Base-by-base conservation (phyloP, 2,797 vertebrate genomes). In the Lepidocolaptes lacrymiger region DNA sequence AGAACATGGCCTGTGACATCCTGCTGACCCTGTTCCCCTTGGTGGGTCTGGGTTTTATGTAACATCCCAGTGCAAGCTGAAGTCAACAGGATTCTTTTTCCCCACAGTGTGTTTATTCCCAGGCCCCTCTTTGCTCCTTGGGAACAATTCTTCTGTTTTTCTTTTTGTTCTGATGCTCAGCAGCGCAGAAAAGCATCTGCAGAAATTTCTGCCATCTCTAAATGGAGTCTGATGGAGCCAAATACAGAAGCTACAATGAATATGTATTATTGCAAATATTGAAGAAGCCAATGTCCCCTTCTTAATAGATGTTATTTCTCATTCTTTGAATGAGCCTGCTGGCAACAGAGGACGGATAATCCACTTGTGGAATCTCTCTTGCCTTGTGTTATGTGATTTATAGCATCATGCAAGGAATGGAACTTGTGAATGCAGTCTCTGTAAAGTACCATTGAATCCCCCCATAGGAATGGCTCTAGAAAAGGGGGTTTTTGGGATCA, bases 281-380 rank as follows among this genome's bases (percentile, higher is more conserved):
- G 80, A 73, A 89, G 88, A 82, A 91, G 74, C 55, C 78, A 56
- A 48, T 67, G 54, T 75, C 36, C 34, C 21, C 37, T 74, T 55
- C 81, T 75, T 72, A 93, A 93, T 44, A 85, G 85, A 52, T 39
- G 28, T 52, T 89, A 78, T 93, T 95, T 87, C 88, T 94, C 73
- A 72, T 91, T 84, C 69, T 93, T 68, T 84, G 75, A 89, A 75
- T 43, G 39, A 85, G 62, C 87, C 67, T 10, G 4, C 54, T 12
- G 34, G 78, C 2, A 9, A 76, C 61, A 67, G 79, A 56, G 24
- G 85, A 68, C 28, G 52, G 91, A 85, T 89, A 89, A 85, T 93
- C 82, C 59, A 73, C 75, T 88, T 85, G 71, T 91, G 72, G 63
- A 67, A 61, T 56, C 51, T 78, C 41, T 89, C 78, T 87, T 4